Conservation (phyloP, 2,797 vertebrate genomes). For the Threskiornis aethiopicus region DNA sequence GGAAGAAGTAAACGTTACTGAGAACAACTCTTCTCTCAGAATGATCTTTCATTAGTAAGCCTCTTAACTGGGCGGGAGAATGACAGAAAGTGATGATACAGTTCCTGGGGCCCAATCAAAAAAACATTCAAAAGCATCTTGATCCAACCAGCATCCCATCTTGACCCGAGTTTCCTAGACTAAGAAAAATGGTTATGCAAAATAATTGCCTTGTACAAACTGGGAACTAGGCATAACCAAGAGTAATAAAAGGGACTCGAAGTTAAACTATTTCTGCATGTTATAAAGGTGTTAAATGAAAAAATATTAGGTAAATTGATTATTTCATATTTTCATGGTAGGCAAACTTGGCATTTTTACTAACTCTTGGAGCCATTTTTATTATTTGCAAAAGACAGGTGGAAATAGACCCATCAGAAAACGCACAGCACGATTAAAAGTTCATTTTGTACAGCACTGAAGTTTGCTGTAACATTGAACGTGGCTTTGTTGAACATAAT, state of each 20-base stretch:
- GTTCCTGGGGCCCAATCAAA: not conserved
- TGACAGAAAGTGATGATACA: not conserved
- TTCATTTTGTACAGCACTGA: not conserved
- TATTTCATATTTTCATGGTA: not conserved
- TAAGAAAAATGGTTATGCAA: not conserved
- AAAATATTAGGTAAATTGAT: not conserved
- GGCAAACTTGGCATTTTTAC: not conserved
- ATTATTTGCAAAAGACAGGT: not conserved
- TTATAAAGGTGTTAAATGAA: not conserved
- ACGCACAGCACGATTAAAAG: not conserved
- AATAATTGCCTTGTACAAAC: not conserved
- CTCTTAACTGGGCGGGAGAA: not conserved
- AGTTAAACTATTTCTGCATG: not conserved
- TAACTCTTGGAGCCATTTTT: not conserved
- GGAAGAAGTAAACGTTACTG: not conserved
- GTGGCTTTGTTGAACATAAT: not conserved
- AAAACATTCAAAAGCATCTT: not conserved
- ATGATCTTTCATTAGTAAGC: not conserved
- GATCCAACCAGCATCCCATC: not conserved
- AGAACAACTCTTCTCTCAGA: not conserved
- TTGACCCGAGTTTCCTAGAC: not conserved
- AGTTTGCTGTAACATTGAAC: not conserved
- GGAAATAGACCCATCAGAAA: not conserved
- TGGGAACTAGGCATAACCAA: not conserved
- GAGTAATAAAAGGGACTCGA: not conserved